Percentiles rank a stretch among this genome's conserved stretches.
Conservation (phyloP, 1,140 invertebrate genomes). For the Lepidurus apus region DNA sequence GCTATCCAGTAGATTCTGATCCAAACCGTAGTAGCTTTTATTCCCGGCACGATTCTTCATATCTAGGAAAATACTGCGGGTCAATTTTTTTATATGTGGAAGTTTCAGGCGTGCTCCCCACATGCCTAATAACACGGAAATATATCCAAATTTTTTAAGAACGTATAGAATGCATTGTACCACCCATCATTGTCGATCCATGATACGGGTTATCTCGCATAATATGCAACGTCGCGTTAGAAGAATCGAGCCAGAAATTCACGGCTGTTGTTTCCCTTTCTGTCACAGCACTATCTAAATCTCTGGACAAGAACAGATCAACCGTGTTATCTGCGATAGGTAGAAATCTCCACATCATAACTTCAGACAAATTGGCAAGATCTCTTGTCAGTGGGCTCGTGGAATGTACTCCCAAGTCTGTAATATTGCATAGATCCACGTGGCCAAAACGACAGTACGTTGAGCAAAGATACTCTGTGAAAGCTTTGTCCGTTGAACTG, state of each 20-base stretch:
- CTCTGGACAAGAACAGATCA: conserved; percentile 34
- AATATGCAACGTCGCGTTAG: conserved; percentile 35
- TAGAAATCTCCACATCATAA: conserved; percentile 37
- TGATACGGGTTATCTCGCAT: conserved; percentile 34
- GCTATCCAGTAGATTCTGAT: neutral
- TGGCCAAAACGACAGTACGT: too few relatives aligned
- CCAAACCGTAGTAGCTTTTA: neutral
- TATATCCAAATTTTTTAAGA: neutral
- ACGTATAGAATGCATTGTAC: too few relatives aligned
- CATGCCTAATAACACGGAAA: conserved; percentile 29
- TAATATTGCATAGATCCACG: too few relatives aligned
- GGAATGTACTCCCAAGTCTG: too few relatives aligned
- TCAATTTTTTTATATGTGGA: neutral
- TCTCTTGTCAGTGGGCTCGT: too few relatives aligned
- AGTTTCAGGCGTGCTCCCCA: neutral
- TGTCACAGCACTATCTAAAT: conserved; percentile 35
- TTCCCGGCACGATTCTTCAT: neutral
- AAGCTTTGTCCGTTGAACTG: too few relatives aligned
- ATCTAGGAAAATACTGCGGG: neutral
- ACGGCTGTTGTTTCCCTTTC: conserved; percentile 36
- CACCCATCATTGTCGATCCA: too few relatives aligned
- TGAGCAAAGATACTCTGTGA: too few relatives aligned
- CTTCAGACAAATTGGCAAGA: too few relatives aligned
- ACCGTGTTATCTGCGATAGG: conserved; percentile 34
- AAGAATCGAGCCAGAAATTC: conserved; percentile 35